phyloP scores from a whole-genome alignment of 1,140 invertebrate genomes.

The Drosophila pruinosa region DNA sequence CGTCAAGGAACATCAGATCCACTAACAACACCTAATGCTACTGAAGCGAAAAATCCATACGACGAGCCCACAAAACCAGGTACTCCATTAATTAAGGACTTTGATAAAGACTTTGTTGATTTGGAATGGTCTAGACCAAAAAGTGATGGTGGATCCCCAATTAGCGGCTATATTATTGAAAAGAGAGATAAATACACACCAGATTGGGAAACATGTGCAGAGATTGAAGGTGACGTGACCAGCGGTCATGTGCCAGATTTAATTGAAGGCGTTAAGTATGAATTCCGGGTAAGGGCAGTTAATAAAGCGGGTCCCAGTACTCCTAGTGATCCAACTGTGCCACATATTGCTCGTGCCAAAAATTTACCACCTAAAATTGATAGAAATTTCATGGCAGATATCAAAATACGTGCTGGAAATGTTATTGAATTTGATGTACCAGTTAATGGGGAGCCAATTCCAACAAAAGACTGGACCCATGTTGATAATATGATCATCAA shows the following conservation, averaged over 20 bases:
- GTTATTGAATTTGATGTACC: conserved; percentile 97
- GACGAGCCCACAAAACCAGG: conserved; percentile 94
- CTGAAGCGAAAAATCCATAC: conserved; percentile 99
- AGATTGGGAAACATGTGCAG: conserved; percentile 94
- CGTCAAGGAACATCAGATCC: conserved; percentile 98
- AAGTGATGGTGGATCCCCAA: conserved; percentile 93
- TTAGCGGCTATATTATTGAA: conserved; percentile 97
- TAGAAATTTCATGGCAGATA: conserved; percentile 94
- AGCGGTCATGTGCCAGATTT: conserved; percentile 93
- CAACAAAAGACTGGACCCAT: conserved; percentile 95
- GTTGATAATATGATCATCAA: conserved; percentile 91
- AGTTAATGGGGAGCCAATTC: conserved; percentile 96
- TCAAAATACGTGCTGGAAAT: conserved; percentile 95
- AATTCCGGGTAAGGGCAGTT: conserved; percentile 96
- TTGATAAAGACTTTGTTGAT: conserved; percentile 96
- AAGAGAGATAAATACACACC: conserved; percentile 96
- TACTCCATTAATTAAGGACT: conserved; percentile 94
- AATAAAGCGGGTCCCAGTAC: conserved; percentile 97
- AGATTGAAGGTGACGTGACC: conserved; percentile 92
- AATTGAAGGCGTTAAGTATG: conserved; percentile 94
- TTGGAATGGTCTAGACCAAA: conserved; percentile 95
- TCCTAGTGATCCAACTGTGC: conserved; percentile 93
- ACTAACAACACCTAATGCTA: conserved; percentile 92
- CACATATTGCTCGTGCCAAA: conserved; percentile 95
- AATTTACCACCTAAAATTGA: conserved; percentile 96